phyloP scores from a whole-genome alignment of 2,888 invertebrate species.

The Agriopis marginaria region DNA sequence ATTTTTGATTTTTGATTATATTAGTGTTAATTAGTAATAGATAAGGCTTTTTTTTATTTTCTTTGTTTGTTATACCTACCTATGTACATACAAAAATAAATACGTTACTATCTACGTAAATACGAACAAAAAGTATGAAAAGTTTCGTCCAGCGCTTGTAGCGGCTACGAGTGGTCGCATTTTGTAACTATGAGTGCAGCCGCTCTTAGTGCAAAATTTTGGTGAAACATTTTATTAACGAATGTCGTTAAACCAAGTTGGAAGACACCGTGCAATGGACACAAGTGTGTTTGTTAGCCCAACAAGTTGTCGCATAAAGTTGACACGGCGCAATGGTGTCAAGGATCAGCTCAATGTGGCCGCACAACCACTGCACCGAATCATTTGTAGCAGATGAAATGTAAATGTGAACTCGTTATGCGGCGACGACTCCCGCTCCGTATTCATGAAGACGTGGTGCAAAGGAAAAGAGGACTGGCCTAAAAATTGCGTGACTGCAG shows the following conservation, averaged over 20 bases:
- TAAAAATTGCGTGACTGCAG: not conserved
- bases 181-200: too few relatives aligned
- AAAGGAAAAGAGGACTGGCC: conserved; percentile 44
- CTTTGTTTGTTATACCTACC: too few relatives aligned
- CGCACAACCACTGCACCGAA: conserved; percentile 75
- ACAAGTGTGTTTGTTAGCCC: conserved; percentile 38
- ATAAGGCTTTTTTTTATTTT: too few relatives aligned
- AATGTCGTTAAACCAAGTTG: conserved; percentile 9
- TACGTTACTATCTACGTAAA: too few relatives aligned
- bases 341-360: conserved; percentile 64
- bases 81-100: too few relatives aligned
- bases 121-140: too few relatives aligned
- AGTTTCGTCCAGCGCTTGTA: too few relatives aligned
- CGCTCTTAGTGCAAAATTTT: too few relatives aligned
- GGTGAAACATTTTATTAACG: not conserved
- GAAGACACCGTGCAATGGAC: conserved; percentile 15
- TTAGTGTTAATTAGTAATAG: too few relatives aligned
- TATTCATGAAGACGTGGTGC: conserved; percentile 76
- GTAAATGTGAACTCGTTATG: conserved; percentile 85
- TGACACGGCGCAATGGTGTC: conserved; percentile 53
- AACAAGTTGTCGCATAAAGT: conserved; percentile 48
- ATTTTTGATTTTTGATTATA: too few relatives aligned
- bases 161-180: too few relatives aligned
- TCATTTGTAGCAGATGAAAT: conserved; percentile 86
- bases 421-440: conserved; percentile 76